Evolutionary conservation across 2,113 vertebrate species (phyloP).

Genomic region (Cyanistes caeruleus): DNA sequence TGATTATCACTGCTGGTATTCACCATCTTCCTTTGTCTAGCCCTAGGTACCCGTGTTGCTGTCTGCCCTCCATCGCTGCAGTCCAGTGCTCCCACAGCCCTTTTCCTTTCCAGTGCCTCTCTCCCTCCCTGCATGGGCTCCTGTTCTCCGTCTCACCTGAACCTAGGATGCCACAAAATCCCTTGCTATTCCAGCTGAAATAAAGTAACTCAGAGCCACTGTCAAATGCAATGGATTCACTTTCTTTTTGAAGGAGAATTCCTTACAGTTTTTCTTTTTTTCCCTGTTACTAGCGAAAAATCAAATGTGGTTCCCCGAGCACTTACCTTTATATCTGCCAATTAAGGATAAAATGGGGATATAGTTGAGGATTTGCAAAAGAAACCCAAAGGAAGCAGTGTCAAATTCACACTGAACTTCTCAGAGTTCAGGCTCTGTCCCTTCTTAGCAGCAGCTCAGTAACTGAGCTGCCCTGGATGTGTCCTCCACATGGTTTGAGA

Average conservation of each 20-base stretch:
- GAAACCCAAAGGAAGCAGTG: neutral
- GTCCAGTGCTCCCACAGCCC: neutral
- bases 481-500: neutral
- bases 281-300: neutral
- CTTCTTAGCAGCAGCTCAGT: neutral
- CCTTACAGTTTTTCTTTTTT: neutral
- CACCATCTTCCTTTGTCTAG: neutral
- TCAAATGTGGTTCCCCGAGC: neutral
- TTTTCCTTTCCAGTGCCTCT: neutral
- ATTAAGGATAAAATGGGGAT: neutral
- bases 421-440: neutral
- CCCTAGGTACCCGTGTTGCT: neutral
- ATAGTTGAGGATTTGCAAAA: neutral
- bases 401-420: neutral
- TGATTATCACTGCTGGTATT: neutral
- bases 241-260: neutral
- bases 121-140: neutral
- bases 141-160: accelerated
- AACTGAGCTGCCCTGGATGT: neutral
- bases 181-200: neutral
- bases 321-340: neutral
- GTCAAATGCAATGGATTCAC: neutral
- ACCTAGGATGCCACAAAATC: neutral
- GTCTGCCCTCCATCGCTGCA: neutral
- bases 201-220: neutral